Evolutionary conservation across 2,888 invertebrate species (phyloP).

Genomic region (Allolobophora icterica): DNA sequence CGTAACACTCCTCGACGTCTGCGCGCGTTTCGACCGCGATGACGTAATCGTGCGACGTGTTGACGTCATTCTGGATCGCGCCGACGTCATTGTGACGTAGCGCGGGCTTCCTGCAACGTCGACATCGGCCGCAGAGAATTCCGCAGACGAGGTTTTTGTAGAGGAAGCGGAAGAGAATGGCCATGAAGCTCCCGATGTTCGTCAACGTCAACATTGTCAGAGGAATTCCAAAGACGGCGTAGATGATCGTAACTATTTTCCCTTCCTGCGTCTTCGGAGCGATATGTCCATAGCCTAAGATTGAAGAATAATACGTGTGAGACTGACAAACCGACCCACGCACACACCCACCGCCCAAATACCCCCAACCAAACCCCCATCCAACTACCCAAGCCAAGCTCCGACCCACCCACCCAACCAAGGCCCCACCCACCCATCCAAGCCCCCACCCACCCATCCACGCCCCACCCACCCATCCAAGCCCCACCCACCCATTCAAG

Average conservation of each 20-base stretch:
- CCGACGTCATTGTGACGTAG: not conserved
- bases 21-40: not conserved
- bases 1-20: not conserved
- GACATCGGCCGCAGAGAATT: slow-evolving; percentile 48
- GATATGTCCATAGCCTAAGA: slow-evolving; percentile 62
- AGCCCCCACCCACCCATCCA: no score
- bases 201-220: slow-evolving; percentile 61
- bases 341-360: no score
- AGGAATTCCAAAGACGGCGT: slow-evolving; percentile 62
- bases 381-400: no score
- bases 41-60: not conserved
- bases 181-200: slow-evolving; percentile 64
- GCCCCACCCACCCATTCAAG: no score
- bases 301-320: not conserved
- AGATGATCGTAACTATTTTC: slow-evolving; percentile 60
- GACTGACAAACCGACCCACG: not conserved
- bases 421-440: no score
- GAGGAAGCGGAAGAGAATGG: slow-evolving; percentile 68
- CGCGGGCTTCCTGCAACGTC: not conserved
- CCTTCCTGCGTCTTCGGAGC: slow-evolving; percentile 60
- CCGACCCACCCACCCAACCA: no score
- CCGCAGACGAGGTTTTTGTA: slow-evolving; percentile 67
- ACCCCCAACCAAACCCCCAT: no score
- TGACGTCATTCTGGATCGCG: not conserved
- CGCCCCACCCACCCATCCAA: no score